These are phyloP conservation scores for Chaetodon trifascialis DNA, from an alignment of 2,113 vertebrate species.

Conservation along the genomic window DNA sequence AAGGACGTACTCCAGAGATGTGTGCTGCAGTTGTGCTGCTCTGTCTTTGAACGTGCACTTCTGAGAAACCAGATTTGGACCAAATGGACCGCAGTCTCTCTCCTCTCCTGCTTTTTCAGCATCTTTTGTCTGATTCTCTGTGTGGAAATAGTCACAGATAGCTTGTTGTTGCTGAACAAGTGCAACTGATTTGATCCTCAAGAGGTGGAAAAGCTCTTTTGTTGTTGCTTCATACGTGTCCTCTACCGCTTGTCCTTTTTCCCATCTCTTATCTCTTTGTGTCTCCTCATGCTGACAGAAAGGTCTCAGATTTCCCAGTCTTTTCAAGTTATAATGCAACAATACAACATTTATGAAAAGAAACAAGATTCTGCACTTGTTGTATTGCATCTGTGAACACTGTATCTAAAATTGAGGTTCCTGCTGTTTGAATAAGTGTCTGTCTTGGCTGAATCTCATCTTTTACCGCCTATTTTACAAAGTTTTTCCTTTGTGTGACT, in stretches of 20 bases:
- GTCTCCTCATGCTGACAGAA: conserved; percentile 16
- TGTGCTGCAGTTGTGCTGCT: not conserved
- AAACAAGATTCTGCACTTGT: conserved; percentile 1
- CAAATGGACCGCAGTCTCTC: conserved; percentile 1
- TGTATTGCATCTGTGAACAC: not conserved
- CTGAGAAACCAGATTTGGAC: conserved; percentile 14
- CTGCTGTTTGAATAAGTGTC: conserved; percentile 12
- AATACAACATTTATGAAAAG: conserved; percentile 15
- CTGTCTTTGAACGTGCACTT: conserved; percentile 5
- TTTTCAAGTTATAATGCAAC: conserved; percentile 3
- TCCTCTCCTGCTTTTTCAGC: not conserved
- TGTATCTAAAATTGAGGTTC: not conserved
- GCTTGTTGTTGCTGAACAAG: conserved; percentile 27
- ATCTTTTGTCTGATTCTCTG: conserved; percentile 14
- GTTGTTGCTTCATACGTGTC: conserved; percentile 16
- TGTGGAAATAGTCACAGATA: not conserved
- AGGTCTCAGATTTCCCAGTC: not conserved
- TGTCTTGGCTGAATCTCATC: not conserved
- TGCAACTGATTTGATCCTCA: conserved; percentile 25
- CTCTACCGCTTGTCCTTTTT: conserved; percentile 3
- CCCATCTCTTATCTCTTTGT: not conserved
- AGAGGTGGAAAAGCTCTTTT: conserved; percentile 22
- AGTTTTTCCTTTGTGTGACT: not conserved
- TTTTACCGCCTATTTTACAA: conserved; percentile 11
- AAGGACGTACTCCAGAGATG: conserved; percentile 2